Evolutionary conservation across 2,113 vertebrate species (phyloP), one percentile per base, ranked within the genome.

Genomic region (Brachyhypopomus gauderio): DNA sequence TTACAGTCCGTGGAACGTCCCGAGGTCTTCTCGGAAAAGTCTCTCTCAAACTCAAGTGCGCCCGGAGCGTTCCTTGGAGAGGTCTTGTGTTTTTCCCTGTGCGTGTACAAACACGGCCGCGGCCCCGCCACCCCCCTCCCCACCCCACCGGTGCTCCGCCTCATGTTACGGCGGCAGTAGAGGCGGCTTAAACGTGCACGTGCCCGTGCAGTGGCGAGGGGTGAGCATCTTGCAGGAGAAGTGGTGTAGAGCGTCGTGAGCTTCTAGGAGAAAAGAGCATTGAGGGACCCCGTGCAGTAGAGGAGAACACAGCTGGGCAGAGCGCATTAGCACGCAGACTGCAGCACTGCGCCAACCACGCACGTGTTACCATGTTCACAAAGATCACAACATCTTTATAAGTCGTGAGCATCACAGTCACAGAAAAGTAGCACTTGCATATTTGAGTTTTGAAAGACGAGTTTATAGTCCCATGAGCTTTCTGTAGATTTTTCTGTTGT

Each of bases 161-260:
- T 71, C 64, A 34, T 48, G 82, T 93, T 92, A 96, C 80, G 95
- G 97, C 86, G 96, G 97, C 93, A 96, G 90, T 89, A 97, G 92
- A 45, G 95, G 97, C 30, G 96, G 95, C 84, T 97, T 98, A 93
- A 96, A 98, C 89, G 95, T 96, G 94, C 96, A 99, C 91, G 93
- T 96, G 76, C 95, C 96, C 0, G 91, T 95, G 89, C 96, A 98
- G 92, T 97, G 96, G 76, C 96, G 95, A 58, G 95, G 97, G 59
- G 94, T 96, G 90, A 97, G 93, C 97, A 99, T 98, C 91, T 99
- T 97, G 91, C 95, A 98, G 85, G 96, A 97, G 93, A 97, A 98
- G 90, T 97, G 95, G 84, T 97, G 96, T 86, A 97, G 94, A 84
- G 95, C 95, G 88, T 97, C 95, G 84, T 97, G 96, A 89, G 96